phyloP scores from a whole-genome alignment of 2,797 vertebrate genomes.

The Poecilia velifera region DNA sequence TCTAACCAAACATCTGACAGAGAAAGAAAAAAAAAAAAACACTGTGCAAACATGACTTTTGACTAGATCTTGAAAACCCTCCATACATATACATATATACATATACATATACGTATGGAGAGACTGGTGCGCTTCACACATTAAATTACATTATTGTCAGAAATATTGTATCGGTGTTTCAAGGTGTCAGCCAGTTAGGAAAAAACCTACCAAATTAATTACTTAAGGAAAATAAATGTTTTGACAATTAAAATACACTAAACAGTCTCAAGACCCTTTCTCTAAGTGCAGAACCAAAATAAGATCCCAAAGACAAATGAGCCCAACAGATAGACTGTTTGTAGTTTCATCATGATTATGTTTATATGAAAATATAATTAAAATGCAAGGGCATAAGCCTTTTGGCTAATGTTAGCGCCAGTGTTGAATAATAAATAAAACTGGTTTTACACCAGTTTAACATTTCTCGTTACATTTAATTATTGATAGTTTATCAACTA shows the following conservation, averaged over 20 bases:
- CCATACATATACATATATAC: not conserved
- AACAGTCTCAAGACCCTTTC: not conserved
- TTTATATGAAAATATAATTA: not conserved
- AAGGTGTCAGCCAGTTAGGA: not conserved
- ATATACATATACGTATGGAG: not conserved
- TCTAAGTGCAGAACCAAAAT: not conserved
- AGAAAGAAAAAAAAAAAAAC: not conserved
- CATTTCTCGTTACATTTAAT: not conserved
- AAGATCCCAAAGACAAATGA: not conserved
- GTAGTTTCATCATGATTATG: slow-evolving; percentile 10
- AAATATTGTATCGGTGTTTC: not conserved
- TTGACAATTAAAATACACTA: not conserved
- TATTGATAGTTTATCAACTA: not conserved
- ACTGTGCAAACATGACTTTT: not conserved
- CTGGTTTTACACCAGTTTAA: not conserved
- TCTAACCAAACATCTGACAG: slow-evolving; percentile 20
- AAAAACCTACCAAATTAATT: not conserved
- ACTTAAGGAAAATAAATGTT: not conserved
- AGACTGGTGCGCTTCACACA: not conserved
- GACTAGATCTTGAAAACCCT: not conserved
- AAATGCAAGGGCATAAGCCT: too few relatives aligned
- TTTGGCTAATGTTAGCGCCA: not conserved
- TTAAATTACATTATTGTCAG: not conserved
- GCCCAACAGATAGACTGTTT: slow-evolving; percentile 3
- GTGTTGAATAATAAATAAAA: not conserved